A percentile compares a stretch with the other conserved stretches of the same genome.
These are phyloP conservation scores for Harpegnathos saltator DNA, from an alignment of 1,140 invertebrate genomes.

Conservation along the genomic window DNA sequence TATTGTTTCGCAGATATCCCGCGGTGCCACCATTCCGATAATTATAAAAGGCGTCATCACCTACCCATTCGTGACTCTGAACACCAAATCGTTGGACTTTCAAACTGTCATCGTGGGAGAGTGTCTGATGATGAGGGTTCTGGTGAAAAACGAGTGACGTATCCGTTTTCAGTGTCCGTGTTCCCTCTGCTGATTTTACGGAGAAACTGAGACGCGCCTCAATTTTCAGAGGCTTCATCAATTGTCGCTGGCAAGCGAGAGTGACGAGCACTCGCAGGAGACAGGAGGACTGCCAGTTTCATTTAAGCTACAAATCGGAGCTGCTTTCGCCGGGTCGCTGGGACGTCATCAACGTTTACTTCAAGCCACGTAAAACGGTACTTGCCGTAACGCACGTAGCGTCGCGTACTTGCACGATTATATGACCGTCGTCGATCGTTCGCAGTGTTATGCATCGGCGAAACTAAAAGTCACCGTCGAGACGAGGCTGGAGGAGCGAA, in stretches of 20 bases:
- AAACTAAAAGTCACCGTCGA: conserved; percentile 77
- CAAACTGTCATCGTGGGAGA: conserved; percentile 81
- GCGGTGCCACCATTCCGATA: conserved; percentile 81
- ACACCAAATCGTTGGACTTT: conserved; percentile 79
- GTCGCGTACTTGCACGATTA: neutral
- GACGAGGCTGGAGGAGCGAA: conserved; percentile 71
- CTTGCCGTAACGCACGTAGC: neutral
- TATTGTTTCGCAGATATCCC: conserved; percentile 74
- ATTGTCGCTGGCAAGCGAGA: conserved; percentile 79
- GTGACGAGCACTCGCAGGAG: conserved; percentile 62
- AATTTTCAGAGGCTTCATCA: conserved; percentile 80
- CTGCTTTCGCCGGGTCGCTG: conserved; percentile 59
- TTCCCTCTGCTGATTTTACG: conserved; percentile 13
- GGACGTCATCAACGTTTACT: conserved; percentile 71
- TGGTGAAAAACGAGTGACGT: conserved; percentile 83
- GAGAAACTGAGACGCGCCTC: neutral
- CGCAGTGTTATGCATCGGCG: conserved; percentile 72
- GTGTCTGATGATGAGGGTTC: conserved; percentile 76
- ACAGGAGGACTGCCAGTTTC: conserved; percentile 69
- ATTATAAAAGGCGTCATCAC: conserved; percentile 79
- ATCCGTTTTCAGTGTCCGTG: neutral
- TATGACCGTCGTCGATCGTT: conserved; percentile 1
- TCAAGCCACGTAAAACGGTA: conserved; percentile 74
- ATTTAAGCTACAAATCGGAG: conserved; percentile 51
- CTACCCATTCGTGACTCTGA: conserved; percentile 77